These are phyloP conservation scores for Phalacrocorax carbo DNA, from an alignment of 2,113 vertebrate genomes.

Conservation along the genomic window DNA sequence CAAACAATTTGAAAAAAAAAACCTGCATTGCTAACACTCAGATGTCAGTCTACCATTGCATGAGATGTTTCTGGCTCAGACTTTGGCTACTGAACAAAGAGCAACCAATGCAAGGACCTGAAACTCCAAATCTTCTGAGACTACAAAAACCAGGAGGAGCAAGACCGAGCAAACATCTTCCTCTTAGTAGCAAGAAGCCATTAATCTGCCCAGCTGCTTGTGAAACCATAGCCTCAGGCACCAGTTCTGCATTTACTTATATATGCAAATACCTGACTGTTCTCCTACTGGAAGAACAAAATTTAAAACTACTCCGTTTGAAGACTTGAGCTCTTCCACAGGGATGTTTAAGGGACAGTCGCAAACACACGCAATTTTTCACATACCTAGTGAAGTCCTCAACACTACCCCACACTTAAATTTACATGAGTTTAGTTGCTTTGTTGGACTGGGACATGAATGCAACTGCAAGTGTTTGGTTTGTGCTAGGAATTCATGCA, in stretches of 20 bases:
- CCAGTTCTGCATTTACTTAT: neutral
- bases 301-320: neutral
- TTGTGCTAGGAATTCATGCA: neutral
- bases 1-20: neutral
- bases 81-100: neutral
- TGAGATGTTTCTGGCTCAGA: too few species aligned
- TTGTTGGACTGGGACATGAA: neutral
- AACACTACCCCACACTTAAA: neutral
- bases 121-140: neutral
- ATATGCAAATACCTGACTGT: neutral
- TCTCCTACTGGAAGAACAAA: neutral
- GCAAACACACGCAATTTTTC: neutral
- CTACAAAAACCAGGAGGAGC: neutral
- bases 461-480: neutral
- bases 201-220: neutral
- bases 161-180: neutral
- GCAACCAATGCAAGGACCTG: neutral
- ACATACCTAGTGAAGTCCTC: neutral
- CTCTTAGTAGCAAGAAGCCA: neutral
- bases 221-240: neutral
- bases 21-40: neutral
- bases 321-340: neutral
- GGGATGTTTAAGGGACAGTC: neutral
- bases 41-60: neutral
- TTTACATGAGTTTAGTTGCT: fast-evolving